Percentiles rank a stretch among this genome's conserved stretches.
phyloP scores from a whole-genome alignment of 2,113 vertebrate genomes.

The Aptenodytes forsteri region DNA sequence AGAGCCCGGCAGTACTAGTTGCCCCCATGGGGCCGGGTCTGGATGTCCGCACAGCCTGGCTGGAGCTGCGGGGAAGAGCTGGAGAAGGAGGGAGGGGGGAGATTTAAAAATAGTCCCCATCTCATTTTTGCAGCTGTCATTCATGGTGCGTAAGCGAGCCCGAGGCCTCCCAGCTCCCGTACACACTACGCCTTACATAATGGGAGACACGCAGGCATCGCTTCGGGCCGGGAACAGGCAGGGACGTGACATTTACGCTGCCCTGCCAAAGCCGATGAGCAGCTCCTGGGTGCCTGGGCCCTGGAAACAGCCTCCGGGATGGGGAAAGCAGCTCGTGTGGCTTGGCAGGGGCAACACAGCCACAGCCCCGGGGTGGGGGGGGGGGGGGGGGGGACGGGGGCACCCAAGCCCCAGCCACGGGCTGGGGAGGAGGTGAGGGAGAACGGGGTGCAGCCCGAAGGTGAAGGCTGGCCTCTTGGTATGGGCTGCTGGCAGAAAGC shows the following conservation, averaged over 20 bases:
- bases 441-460: fast-evolving
- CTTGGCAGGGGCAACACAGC: not conserved
- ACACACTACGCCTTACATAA: slow-evolving; percentile 3
- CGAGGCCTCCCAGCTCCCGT: not conserved
- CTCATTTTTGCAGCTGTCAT: slow-evolving; percentile 36
- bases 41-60: not conserved
- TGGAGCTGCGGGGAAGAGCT: not conserved
- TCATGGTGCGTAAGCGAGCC: not conserved
- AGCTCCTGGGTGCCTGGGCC: not conserved
- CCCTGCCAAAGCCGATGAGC: not conserved
- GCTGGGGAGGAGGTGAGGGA: not conserved
- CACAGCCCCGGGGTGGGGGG: not conserved
- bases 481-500: not conserved
- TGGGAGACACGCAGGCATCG: not conserved
- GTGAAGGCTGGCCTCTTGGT: not conserved
- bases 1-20: not conserved
- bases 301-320: not conserved
- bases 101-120: slow-evolving; percentile 39
- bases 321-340: not conserved
- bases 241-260: not conserved
- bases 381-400: no score
- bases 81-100: not conserved
- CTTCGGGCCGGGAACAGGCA: not conserved
- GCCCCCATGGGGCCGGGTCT: not conserved
- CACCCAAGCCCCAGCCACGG: not conserved